Evolutionary conservation across 2,888 invertebrate genomes (phyloP).

Genomic region (Notodonta ziczac): DNA sequence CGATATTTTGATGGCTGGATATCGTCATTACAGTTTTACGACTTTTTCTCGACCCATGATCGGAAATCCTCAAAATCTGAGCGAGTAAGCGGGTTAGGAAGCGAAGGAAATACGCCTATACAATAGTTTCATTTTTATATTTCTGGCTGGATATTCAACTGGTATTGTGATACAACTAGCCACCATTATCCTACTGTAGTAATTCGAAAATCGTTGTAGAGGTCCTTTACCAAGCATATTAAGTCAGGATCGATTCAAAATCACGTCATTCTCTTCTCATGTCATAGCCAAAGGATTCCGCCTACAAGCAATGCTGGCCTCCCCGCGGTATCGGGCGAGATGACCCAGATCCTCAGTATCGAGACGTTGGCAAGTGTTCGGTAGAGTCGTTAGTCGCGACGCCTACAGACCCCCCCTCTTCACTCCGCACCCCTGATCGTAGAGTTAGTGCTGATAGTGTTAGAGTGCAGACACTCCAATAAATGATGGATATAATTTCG

Average conservation of each 20-base stretch:
- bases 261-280: background rate
- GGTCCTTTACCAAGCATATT: too few relatives aligned
- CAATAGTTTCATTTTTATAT: too few relatives aligned
- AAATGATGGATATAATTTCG: background rate
- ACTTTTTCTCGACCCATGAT: background rate
- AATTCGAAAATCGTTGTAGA: too few relatives aligned
- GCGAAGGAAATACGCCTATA: background rate
- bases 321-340: background rate
- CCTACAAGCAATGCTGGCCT: background rate
- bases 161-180: too few relatives aligned
- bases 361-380: background rate
- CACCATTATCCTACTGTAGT: too few relatives aligned
- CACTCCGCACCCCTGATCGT: background rate
- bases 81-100: background rate
- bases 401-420: background rate
- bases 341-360: conserved; percentile 1
- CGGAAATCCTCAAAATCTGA: background rate
- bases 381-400: background rate
- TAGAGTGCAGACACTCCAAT: background rate
- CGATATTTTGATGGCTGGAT: conserved; percentile 5
- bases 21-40: conserved; percentile 5
- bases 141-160: too few relatives aligned
- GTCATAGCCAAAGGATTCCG: background rate
- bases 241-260: background rate
- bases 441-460: conserved; percentile 2